A percentile compares a stretch with the other conserved stretches of the same genome.
These are phyloP conservation scores for Agonopterix arenella DNA, from an alignment of 2,888 invertebrate species.

Conservation along the genomic window DNA sequence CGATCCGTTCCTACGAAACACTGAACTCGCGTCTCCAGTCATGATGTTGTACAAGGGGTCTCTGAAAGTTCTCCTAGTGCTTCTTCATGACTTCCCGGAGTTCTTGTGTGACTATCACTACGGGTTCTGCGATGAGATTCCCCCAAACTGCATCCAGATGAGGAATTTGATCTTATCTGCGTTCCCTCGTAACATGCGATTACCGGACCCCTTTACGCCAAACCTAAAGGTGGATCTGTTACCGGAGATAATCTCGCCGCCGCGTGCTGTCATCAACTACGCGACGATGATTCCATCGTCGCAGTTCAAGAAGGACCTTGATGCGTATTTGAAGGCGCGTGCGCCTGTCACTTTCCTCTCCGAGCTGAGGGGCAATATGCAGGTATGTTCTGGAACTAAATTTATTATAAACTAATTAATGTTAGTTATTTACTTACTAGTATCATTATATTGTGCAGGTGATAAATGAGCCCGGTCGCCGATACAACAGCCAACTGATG, in stretches of 20 bases:
- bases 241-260: conserved; percentile 91
- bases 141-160: conserved; percentile 99
- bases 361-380: conserved; percentile 92
- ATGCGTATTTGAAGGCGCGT: conserved; percentile 95
- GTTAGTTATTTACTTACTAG: not conserved
- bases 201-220: conserved; percentile 99
- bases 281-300: conserved; percentile 90
- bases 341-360: conserved; percentile 97
- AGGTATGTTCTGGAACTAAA: conserved; percentile 66
- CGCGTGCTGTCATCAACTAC: conserved; percentile 93
- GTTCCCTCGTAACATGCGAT: conserved; percentile 97
- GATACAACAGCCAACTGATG: conserved; percentile 97
- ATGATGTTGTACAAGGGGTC: conserved; percentile 97
- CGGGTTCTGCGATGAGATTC: conserved; percentile 99
- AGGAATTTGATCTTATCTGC: conserved; percentile 98
- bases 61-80: conserved; percentile 93
- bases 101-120: conserved; percentile 99
- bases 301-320: conserved; percentile 96
- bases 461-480: conserved; percentile 90
- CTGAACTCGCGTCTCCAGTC: conserved; percentile 96
- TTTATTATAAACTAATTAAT: not conserved
- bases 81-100: conserved; percentile 99
- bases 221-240: conserved; percentile 96
- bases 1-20: conserved; percentile 97
- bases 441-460: conserved; percentile 44